Percentiles rank a stretch among this genome's conserved stretches.
Evolutionary conservation across 2,113 vertebrate species (phyloP).

Genomic region (Aix galericulata): DNA sequence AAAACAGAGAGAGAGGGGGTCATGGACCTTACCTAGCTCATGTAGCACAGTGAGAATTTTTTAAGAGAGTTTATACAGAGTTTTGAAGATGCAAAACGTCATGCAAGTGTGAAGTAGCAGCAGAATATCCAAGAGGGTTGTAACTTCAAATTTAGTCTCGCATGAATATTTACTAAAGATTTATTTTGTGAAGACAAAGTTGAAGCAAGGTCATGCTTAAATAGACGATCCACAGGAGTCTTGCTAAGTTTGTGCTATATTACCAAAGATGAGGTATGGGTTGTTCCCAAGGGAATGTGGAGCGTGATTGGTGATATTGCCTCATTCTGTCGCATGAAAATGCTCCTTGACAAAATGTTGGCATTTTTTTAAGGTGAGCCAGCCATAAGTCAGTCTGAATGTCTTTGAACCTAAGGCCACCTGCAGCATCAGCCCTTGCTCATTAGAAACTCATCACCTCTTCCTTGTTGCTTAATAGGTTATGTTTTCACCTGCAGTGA

Average conservation of each 20-base stretch:
- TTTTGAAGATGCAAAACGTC: not conserved
- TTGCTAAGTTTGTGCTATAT: not conserved
- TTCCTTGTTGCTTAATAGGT: not conserved
- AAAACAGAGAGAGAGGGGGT: not conserved
- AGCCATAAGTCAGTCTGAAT: not conserved
- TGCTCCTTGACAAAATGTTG: not conserved
- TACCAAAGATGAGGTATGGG: not conserved
- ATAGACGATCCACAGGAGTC: not conserved
- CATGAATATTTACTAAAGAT: not conserved
- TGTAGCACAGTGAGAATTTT: not conserved
- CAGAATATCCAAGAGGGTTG: not conserved
- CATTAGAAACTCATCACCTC: not conserved
- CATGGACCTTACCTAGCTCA: not conserved
- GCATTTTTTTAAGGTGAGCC: not conserved
- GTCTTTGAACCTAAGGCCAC: not conserved
- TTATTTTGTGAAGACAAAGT: not conserved
- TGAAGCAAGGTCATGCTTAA: not conserved
- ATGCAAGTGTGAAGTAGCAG: not conserved
- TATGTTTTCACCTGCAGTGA: not conserved
- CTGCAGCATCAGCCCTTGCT: not conserved
- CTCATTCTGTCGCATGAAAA: not conserved
- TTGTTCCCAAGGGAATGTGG: not conserved
- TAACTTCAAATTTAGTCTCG: not conserved
- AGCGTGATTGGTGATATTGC: not conserved
- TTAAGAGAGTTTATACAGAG: not conserved